Evolutionary conservation across 2,888 invertebrate species (phyloP).

Genomic region (Athalia cordata): DNA sequence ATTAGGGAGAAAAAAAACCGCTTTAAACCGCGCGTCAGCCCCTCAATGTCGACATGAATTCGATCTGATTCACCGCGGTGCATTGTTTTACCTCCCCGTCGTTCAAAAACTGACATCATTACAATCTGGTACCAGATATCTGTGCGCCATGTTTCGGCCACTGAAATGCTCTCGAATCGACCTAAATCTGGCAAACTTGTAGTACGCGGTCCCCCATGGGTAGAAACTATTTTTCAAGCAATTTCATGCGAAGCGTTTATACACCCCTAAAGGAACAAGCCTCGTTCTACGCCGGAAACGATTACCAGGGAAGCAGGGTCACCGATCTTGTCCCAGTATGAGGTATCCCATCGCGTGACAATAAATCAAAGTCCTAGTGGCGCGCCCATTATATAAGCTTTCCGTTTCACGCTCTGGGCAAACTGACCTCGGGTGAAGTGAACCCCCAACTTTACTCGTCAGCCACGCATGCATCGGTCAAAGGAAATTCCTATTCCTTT

Average conservation of each 20-base stretch:
- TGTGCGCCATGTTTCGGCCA: neutral
- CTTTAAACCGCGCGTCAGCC: neutral
- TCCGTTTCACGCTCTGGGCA: conserved; percentile 20
- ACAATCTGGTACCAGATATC: no score
- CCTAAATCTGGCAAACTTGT: conserved; percentile 12
- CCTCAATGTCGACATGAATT: conserved; percentile 23
- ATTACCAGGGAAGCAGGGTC: conserved; percentile 13
- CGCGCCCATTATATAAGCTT: conserved; percentile 10
- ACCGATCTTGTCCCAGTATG: conserved; percentile 38
- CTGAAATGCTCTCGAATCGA: neutral
- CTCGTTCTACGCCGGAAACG: conserved; percentile 18
- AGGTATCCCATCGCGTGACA: conserved; percentile 32
- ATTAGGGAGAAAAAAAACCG: neutral
- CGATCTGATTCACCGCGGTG: neutral
- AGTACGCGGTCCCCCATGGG: neutral
- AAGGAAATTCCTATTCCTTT: neutral
- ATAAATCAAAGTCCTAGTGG: conserved; percentile 32
- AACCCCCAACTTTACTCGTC: neutral
- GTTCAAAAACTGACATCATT: no score
- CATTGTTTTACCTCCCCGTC: neutral
- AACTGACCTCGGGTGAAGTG: conserved; percentile 18
- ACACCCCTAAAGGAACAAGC: conserved; percentile 11
- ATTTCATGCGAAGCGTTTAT: conserved; percentile 11
- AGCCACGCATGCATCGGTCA: neutral
- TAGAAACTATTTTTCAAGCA: conserved; percentile 18